A percentile compares a stretch with the other conserved stretches of the same genome.
These are phyloP conservation scores for Sinopyrophorus schimmeli DNA, from an alignment of 2,888 invertebrate species.

Conservation along the genomic window DNA sequence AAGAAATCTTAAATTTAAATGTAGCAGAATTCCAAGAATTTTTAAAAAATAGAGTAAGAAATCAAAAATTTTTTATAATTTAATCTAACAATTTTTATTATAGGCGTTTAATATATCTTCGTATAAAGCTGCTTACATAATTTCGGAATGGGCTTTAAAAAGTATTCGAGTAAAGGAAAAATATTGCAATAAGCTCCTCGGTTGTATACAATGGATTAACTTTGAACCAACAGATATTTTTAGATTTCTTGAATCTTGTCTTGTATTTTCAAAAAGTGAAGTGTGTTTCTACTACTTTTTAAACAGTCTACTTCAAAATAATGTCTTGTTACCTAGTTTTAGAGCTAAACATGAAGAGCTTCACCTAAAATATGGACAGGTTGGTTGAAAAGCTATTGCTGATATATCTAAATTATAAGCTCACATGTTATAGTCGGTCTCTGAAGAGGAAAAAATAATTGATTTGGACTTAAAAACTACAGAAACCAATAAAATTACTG, in stretches of 20 bases:
- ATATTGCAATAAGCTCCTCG: slow-evolving; percentile 60
- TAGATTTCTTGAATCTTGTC: slow-evolving; percentile 61
- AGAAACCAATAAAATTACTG: slow-evolving; percentile 46
- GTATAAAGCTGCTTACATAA: slow-evolving; percentile 55
- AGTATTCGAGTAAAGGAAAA: slow-evolving; percentile 58
- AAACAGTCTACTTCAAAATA: slow-evolving; percentile 54
- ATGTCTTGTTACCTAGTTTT: slow-evolving; percentile 57
- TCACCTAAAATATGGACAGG: slow-evolving; percentile 56
- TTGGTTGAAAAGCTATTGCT: slow-evolving; percentile 31
- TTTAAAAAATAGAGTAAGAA: slow-evolving; percentile 58
- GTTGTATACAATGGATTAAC: slow-evolving; percentile 56
- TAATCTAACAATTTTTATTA: slow-evolving; percentile 10
- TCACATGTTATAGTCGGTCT: slow-evolving; percentile 15
- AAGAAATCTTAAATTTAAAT: slow-evolving; percentile 59
- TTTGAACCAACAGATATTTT: slow-evolving; percentile 57
- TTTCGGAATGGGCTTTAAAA: slow-evolving; percentile 61
- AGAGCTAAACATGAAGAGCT: slow-evolving; percentile 57
- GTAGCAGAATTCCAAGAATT: slow-evolving; percentile 57
- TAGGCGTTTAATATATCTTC: slow-evolving; percentile 52
- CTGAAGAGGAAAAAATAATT: slow-evolving; percentile 38
- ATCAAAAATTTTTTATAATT: not conserved
- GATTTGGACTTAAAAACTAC: slow-evolving; percentile 39
- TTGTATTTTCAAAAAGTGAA: slow-evolving; percentile 62
- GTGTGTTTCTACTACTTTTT: slow-evolving; percentile 62
- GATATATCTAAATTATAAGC: not conserved